phyloP scores from a whole-genome alignment of 2,888 invertebrate genomes.

The Cataglyphis livida region DNA sequence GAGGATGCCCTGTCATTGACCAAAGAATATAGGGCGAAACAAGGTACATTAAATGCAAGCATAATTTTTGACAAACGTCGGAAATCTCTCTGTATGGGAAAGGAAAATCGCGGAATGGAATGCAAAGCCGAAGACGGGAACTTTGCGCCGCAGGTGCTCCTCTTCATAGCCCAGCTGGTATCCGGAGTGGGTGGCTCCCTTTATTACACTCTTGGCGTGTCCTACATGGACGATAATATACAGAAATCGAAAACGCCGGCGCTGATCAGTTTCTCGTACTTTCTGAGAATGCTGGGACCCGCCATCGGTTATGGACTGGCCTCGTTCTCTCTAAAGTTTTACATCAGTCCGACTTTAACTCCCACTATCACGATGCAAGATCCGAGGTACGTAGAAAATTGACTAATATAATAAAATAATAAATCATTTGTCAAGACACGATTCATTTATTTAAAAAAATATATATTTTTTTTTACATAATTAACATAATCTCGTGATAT shows the following conservation, averaged over 20 bases:
- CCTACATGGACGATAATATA: conserved; percentile 93
- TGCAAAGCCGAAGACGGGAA: conserved; percentile 87
- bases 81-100: conserved; percentile 87
- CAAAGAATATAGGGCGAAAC: conserved; percentile 87
- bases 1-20: conserved; percentile 89
- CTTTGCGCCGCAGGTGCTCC: conserved; percentile 88
- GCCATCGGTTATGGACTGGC: conserved; percentile 90
- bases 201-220: conserved; percentile 90
- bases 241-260: conserved; percentile 91
- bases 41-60: conserved; percentile 84
- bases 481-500: not conserved
- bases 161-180: conserved; percentile 90
- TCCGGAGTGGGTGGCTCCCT: conserved; percentile 91
- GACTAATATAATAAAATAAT: not conserved
- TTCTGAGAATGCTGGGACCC: conserved; percentile 90
- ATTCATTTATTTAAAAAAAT: not conserved
- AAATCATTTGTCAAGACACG: not conserved
- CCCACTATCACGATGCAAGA: conserved; percentile 89
- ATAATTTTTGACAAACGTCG: conserved; percentile 86
- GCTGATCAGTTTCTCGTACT: conserved; percentile 90
- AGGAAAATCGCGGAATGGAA: conserved; percentile 81
- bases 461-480: not conserved
- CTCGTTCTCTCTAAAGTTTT: conserved; percentile 89
- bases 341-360: conserved; percentile 89
- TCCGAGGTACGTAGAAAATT: conserved; percentile 85